Conservation (phyloP, 2,113 vertebrate species). For the Maccullochella peelii region DNA sequence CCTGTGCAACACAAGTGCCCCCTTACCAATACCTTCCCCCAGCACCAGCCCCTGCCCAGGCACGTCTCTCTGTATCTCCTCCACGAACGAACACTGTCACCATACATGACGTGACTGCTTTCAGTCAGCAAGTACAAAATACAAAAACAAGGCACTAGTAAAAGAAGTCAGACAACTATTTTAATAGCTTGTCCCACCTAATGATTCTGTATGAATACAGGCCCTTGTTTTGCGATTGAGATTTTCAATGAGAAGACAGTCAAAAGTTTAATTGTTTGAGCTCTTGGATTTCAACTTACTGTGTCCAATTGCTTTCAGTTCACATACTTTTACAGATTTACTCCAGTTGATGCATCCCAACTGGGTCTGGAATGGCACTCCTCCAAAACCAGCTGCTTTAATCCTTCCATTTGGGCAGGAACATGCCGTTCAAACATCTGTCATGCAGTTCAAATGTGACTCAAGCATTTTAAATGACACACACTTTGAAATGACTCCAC, state of each 20-base stretch:
- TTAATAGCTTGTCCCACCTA: background rate
- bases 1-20: constrained; percentile 27
- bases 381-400: constrained; percentile 67
- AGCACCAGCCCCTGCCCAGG: background rate
- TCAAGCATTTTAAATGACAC: constrained; percentile 53
- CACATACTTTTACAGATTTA: constrained; percentile 33
- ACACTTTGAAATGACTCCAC: constrained; percentile 42
- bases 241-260: background rate
- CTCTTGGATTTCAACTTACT: constrained; percentile 25
- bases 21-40: constrained; percentile 11
- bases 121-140: background rate
- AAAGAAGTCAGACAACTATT: background rate
- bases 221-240: background rate
- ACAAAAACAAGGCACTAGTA: background rate
- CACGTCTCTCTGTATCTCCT: constrained; percentile 17
- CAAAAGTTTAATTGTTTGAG: constrained; percentile 30
- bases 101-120: background rate
- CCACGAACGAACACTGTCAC: constrained; percentile 3
- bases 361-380: constrained; percentile 52
- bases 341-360: constrained; percentile 55
- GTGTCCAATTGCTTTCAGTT: constrained; percentile 24
- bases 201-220: background rate
- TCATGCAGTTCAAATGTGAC: constrained; percentile 63
- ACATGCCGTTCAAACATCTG: constrained; percentile 71
- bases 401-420: constrained; percentile 56